Evolutionary conservation across 2,888 invertebrate species (phyloP).

Genomic region (Lamellibrachia columna): DNA sequence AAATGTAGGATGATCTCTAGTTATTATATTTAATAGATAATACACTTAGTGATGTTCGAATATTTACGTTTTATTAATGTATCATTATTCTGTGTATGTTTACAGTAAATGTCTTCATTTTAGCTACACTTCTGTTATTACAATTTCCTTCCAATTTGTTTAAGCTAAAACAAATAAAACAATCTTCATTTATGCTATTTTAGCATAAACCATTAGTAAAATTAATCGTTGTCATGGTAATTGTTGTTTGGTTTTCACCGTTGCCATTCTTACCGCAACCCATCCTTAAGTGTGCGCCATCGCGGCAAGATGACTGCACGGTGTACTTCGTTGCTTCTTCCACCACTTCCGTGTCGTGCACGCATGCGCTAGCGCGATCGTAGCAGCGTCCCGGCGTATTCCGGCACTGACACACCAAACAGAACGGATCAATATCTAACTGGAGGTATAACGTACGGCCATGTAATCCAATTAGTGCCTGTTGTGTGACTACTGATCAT

Average conservation of each 20-base stretch:
- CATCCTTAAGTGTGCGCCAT: conserved; percentile 34
- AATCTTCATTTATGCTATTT: neutral
- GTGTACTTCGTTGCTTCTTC: conserved; percentile 6
- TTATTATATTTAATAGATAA: too few species aligned
- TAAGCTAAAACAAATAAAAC: neutral
- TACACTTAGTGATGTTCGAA: too few species aligned
- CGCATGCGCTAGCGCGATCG: conserved; percentile 25
- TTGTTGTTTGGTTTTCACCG: neutral
- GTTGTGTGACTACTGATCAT: neutral
- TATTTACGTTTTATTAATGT: too few species aligned
- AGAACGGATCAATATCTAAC: conserved; percentile 1
- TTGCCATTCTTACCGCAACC: conserved; percentile 32
- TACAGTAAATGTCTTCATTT: too few species aligned
- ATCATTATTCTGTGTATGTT: too few species aligned
- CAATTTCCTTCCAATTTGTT: too few species aligned
- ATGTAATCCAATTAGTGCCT: neutral
- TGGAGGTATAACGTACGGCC: neutral
- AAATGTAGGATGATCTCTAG: too few species aligned
- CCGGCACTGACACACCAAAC: conserved; percentile 26
- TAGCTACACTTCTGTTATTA: too few species aligned
- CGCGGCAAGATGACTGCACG: conserved; percentile 32
- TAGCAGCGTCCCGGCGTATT: conserved; percentile 25
- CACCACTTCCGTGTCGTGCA: conserved; percentile 30
- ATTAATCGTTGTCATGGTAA: neutral
- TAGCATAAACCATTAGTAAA: neutral